Evolutionary conservation across 1,140 invertebrate species (phyloP).

Genomic region (Heliconius nattereri): DNA sequence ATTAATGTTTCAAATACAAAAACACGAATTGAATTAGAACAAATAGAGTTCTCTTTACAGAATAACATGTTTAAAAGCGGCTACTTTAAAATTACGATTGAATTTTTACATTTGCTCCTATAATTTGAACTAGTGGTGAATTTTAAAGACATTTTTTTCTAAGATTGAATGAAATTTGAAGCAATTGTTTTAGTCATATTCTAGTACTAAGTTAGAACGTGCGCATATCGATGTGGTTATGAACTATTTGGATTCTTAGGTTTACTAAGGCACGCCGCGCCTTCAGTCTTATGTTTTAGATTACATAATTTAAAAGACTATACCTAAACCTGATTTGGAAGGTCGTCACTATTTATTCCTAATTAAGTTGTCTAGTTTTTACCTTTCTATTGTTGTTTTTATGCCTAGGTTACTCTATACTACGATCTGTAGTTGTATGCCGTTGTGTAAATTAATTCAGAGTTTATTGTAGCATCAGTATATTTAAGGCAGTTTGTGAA

Average conservation of each 20-base stretch:
- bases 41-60: neutral
- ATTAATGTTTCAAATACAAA: neutral
- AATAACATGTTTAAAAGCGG: neutral
- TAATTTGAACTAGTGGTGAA: neutral
- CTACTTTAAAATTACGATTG: neutral
- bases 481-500: constrained; percentile 47
- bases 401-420: constrained; percentile 35
- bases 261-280: constrained; percentile 57
- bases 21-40: neutral
- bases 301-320: constrained; percentile 49
- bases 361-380: constrained; percentile 54
- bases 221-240: constrained; percentile 76
- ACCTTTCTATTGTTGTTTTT: constrained; percentile 56
- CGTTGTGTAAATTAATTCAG: constrained; percentile 42
- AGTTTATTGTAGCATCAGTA: constrained; percentile 42
- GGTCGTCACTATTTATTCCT: constrained; percentile 65
- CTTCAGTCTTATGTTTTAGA: constrained; percentile 69
- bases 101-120: neutral
- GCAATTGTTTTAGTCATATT: constrained; percentile 37
- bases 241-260: constrained; percentile 66
- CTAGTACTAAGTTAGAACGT: constrained; percentile 71
- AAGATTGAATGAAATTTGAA: constrained; percentile 19
- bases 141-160: neutral
- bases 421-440: constrained; percentile 18
- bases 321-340: constrained; percentile 47